phyloP scores from a whole-genome alignment of 1,140 invertebrate genomes.

The Sitobion miscanthi region DNA sequence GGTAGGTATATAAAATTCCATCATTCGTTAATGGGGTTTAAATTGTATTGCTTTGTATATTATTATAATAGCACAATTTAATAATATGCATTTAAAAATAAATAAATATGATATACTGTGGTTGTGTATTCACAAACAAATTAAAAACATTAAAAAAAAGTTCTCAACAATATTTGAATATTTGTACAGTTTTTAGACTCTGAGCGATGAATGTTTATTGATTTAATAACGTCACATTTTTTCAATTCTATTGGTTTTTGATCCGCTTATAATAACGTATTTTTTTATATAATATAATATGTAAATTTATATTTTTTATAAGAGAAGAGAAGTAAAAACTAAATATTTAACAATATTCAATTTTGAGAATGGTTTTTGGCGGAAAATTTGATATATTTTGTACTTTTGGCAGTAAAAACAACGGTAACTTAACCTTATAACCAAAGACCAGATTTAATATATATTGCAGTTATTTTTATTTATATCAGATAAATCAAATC shows the following conservation, averaged over 20 bases:
- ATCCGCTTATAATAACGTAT: background rate
- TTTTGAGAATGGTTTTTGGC: too few relatives aligned
- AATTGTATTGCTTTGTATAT: background rate
- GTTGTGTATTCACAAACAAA: background rate
- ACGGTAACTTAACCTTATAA: too few relatives aligned
- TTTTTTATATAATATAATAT: background rate
- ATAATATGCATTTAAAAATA: background rate
- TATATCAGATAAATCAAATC: too few relatives aligned
- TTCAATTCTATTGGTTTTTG: background rate
- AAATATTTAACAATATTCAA: background rate
- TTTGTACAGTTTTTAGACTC: background rate
- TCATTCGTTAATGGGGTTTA: background rate
- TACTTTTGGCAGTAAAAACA: too few relatives aligned
- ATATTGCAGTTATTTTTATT: too few relatives aligned
- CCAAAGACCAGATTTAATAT: too few relatives aligned
- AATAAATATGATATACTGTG: background rate
- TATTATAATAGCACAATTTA: background rate
- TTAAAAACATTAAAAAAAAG: background rate
- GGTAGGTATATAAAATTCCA: background rate
- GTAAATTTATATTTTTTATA: background rate
- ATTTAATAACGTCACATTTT: background rate
- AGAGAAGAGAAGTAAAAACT: background rate
- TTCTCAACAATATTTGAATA: background rate
- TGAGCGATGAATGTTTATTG: too few relatives aligned
- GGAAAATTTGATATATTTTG: too few relatives aligned